Percentiles rank a stretch among this genome's conserved stretches.
Evolutionary conservation across 2,888 invertebrate genomes (phyloP).

Genomic region (Isoperla grammatica): DNA sequence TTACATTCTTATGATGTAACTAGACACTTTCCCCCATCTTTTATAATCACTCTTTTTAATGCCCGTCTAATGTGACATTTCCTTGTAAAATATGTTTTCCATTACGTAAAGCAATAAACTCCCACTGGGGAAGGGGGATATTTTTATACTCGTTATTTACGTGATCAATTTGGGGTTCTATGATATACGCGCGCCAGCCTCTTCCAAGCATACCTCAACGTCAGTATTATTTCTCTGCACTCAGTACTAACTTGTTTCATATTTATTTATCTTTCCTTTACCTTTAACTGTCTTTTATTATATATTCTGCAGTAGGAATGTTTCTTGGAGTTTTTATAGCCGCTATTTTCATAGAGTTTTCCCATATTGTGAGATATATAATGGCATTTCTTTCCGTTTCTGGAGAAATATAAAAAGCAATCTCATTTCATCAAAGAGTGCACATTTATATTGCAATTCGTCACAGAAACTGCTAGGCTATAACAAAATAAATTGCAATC

Average conservation of each 20-base stretch:
- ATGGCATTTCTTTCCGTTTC: conserved; percentile 22
- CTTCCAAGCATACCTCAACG: conserved; percentile 7
- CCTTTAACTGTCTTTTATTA: conserved; percentile 20
- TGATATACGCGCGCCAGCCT: background rate
- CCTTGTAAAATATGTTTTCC: conserved; percentile 29
- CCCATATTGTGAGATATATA: conserved; percentile 24
- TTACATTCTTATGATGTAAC: too few species aligned
- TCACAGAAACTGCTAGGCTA: conserved; percentile 15
- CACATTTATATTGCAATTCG: conserved; percentile 16
- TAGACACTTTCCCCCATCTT: conserved; percentile 5
- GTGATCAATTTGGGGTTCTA: conserved; percentile 23
- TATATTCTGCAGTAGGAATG: conserved; percentile 19
- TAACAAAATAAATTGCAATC: conserved; percentile 8
- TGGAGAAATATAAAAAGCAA: conserved; percentile 22
- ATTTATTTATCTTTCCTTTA: conserved; percentile 10
- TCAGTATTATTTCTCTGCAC: conserved; percentile 4
- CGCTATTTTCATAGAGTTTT: conserved; percentile 18
- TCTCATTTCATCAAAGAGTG: conserved; percentile 22
- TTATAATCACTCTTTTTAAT: conserved; percentile 28
- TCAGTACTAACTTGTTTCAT: background rate
- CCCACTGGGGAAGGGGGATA: conserved; percentile 18
- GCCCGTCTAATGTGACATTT: conserved; percentile 26
- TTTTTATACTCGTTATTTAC: conserved; percentile 26
- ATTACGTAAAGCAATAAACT: conserved; percentile 28
- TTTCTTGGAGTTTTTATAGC: conserved; percentile 23